Percentiles rank a stretch among this genome's conserved stretches.
These are phyloP conservation scores for Diorhabda carinulata DNA, from an alignment of 1,140 invertebrate species.

Conservation along the genomic window DNA sequence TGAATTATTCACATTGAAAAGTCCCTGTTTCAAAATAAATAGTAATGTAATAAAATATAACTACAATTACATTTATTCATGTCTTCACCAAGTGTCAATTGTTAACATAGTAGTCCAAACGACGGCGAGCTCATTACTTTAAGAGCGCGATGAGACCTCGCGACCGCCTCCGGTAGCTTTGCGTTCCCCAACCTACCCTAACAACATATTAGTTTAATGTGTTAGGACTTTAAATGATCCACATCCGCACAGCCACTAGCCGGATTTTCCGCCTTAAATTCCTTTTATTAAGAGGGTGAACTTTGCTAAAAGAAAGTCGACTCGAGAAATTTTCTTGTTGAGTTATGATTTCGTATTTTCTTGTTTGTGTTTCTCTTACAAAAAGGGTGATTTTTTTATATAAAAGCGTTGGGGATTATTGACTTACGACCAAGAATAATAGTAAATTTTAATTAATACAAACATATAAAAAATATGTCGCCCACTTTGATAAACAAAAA, in stretches of 20 bases:
- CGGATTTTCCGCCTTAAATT: conserved; percentile 22
- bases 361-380: conserved; percentile 6
- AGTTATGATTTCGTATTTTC: conserved; percentile 12
- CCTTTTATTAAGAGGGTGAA: conserved; percentile 20
- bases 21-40: too few species aligned
- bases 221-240: conserved; percentile 20
- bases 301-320: conserved; percentile 14
- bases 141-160: conserved; percentile 11
- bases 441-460: too few species aligned
- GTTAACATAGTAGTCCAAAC: neutral
- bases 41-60: too few species aligned
- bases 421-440: too few species aligned
- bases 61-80: too few species aligned
- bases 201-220: conserved; percentile 23
- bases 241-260: conserved; percentile 16
- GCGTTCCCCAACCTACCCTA: conserved; percentile 12
- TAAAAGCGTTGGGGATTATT: too few species aligned
- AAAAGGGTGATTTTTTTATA: neutral
- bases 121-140: conserved; percentile 19
- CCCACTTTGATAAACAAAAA: too few species aligned
- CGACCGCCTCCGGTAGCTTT: conserved; percentile 7
- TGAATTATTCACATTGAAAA: too few species aligned
- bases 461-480: too few species aligned
- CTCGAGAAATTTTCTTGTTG: conserved; percentile 1
- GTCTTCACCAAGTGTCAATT: neutral